Percentiles rank a stretch among this genome's conserved stretches.
Evolutionary conservation across 2,888 invertebrate genomes (phyloP).

Genomic region (Nemapogon koenigi): DNA sequence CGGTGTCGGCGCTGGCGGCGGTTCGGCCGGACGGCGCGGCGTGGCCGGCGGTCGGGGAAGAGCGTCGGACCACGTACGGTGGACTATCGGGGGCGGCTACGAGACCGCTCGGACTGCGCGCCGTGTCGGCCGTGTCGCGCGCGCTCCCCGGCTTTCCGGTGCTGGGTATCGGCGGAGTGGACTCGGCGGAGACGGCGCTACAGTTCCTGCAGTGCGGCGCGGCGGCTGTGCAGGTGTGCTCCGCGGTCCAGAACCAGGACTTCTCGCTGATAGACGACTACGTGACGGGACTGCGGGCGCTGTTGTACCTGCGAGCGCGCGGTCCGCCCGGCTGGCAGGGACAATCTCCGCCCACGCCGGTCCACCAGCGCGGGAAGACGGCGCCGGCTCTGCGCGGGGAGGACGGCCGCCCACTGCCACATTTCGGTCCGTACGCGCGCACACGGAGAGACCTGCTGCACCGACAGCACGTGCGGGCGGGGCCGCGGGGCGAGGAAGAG

Average conservation of each 20-base stretch:
- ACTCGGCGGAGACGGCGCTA: conserved; percentile 94
- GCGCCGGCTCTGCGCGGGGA: conserved; percentile 70
- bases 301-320: conserved; percentile 79
- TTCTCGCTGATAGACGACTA: conserved; percentile 97
- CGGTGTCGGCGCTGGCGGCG: conserved; percentile 94
- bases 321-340: conserved; percentile 85
- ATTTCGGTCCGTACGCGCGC: conserved; percentile 86
- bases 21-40: conserved; percentile 80
- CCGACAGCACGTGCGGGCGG: neutral
- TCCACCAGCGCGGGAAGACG: conserved; percentile 94
- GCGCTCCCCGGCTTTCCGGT: conserved; percentile 89
- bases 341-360: conserved; percentile 88
- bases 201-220: conserved; percentile 96
- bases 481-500: conserved; percentile 33
- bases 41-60: conserved; percentile 89
- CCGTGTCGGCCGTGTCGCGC: conserved; percentile 87
- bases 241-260: conserved; percentile 98
- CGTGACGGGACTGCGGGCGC: conserved; percentile 83
- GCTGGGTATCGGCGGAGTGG: conserved; percentile 95
- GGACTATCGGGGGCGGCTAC: conserved; percentile 95
- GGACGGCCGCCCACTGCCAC: conserved; percentile 82
- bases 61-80: conserved; percentile 90
- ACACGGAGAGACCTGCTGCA: conserved; percentile 71
- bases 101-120: conserved; percentile 90
- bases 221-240: conserved; percentile 87